Evolutionary conservation across 1,140 invertebrate species (phyloP).

Genomic region (Euschistus heros): DNA sequence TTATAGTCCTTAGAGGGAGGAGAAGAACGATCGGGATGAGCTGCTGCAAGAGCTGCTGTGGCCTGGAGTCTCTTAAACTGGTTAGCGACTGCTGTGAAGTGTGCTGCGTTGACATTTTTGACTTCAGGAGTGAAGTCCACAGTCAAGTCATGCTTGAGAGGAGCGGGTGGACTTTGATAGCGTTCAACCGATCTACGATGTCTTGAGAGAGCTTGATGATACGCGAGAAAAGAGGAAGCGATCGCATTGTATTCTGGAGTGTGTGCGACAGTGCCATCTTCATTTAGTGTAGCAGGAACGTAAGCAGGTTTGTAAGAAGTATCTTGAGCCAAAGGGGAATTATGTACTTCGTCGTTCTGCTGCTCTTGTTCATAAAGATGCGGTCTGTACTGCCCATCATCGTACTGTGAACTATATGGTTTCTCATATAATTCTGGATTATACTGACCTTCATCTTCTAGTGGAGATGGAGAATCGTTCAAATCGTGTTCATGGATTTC

Average conservation of each 20-base stretch:
- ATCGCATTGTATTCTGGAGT: slow-evolving; percentile 36
- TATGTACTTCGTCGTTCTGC: slow-evolving; percentile 28
- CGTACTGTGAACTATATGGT: too few species aligned
- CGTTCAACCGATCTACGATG: background rate
- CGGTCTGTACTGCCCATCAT: too few species aligned
- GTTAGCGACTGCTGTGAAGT: slow-evolving; percentile 31
- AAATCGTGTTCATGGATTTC: too few species aligned
- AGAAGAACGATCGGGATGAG: slow-evolving; percentile 21
- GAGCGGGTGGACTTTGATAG: slow-evolving; percentile 9
- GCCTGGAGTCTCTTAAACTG: slow-evolving; percentile 28
- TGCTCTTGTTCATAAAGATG: too few species aligned
- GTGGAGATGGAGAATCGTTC: too few species aligned
- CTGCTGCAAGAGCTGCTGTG: background rate
- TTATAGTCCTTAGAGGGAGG: background rate
- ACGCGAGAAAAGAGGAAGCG: background rate
- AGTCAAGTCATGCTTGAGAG: slow-evolving; percentile 34
- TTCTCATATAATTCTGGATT: too few species aligned
- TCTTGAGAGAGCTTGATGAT: too few species aligned
- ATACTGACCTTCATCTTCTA: too few species aligned
- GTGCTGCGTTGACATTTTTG: slow-evolving; percentile 40
- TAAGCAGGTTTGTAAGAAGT: too few species aligned
- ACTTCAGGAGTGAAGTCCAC: slow-evolving; percentile 44
- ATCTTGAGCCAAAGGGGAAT: slow-evolving; percentile 30
- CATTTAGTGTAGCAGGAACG: background rate
- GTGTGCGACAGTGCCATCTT: slow-evolving; percentile 40